A percentile compares a stretch with the other conserved stretches of the same genome.
Evolutionary conservation across 2,113 vertebrate species (phyloP).

Genomic region (Cyrtonyx montezumae): DNA sequence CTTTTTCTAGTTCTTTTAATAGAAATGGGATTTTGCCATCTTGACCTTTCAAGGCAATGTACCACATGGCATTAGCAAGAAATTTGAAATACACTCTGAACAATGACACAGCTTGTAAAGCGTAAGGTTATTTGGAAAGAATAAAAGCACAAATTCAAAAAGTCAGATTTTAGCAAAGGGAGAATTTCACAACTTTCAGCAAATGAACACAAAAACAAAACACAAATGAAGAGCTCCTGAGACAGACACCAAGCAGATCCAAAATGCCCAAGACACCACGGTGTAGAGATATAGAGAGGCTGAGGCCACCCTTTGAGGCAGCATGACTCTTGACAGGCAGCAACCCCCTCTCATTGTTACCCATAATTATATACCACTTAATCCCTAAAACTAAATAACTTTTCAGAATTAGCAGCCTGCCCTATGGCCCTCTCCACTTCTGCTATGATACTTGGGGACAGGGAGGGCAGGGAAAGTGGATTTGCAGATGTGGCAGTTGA

Average conservation of each 20-base stretch:
- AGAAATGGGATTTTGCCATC: not conserved
- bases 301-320: not conserved
- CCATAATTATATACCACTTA: fast-evolving
- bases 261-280: not conserved
- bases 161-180: not conserved
- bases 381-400: not conserved
- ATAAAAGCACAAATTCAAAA: not conserved
- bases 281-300: not conserved
- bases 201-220: not conserved
- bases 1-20: not conserved
- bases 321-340: not conserved
- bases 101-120: not conserved
- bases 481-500: not conserved
- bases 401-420: not conserved
- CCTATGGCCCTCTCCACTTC: not conserved
- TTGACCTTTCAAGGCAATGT: not conserved
- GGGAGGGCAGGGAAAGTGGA: not conserved
- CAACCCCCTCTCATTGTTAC: not conserved
- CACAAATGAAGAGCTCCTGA: not conserved
- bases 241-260: not conserved
- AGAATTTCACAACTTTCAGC: not conserved
- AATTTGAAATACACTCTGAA: not conserved
- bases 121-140: not conserved
- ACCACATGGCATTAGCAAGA: not conserved
- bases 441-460: no score